Conservation (phyloP, 1,140 invertebrate species). For the Anoplolepis gracilipes region DNA sequence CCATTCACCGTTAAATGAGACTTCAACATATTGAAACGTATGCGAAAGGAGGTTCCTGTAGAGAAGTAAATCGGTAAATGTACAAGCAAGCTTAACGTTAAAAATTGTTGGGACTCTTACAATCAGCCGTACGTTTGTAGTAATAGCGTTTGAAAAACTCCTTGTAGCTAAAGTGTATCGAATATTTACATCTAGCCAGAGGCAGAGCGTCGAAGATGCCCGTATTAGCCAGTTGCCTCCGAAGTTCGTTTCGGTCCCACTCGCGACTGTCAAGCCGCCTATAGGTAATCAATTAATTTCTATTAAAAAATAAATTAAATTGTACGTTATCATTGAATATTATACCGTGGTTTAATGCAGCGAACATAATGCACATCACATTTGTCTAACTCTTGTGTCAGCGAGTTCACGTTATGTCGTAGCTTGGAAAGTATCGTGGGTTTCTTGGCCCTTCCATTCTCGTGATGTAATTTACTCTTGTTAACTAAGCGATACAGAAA, state of each 20-base stretch:
- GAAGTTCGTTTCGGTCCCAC: conserved; percentile 68
- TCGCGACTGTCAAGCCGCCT: conserved; percentile 19
- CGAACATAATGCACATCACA: conserved; percentile 79
- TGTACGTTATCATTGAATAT: background rate
- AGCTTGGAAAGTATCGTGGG: conserved; percentile 77
- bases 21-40: conserved; percentile 33
- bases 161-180: conserved; percentile 70
- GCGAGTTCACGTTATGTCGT: conserved; percentile 73
- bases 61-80: background rate
- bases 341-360: conserved; percentile 77
- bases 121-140: conserved; percentile 17
- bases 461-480: background rate
- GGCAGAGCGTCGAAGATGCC: conserved; percentile 76
- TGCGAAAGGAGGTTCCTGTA: background rate
- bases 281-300: background rate
- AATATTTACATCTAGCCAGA: conserved; percentile 76
- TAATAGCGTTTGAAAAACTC: conserved; percentile 71
- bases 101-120: conserved; percentile 2
- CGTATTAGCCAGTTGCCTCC: conserved; percentile 73
- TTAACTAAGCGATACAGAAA: conserved; percentile 54
- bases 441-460: conserved; percentile 69
- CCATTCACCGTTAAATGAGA: background rate
- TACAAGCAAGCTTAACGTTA: conserved; percentile 4
- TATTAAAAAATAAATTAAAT: background rate
- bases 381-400: conserved; percentile 75